phyloP scores from a whole-genome alignment of 1,140 invertebrate genomes.

The Monochamus saltuarius region DNA sequence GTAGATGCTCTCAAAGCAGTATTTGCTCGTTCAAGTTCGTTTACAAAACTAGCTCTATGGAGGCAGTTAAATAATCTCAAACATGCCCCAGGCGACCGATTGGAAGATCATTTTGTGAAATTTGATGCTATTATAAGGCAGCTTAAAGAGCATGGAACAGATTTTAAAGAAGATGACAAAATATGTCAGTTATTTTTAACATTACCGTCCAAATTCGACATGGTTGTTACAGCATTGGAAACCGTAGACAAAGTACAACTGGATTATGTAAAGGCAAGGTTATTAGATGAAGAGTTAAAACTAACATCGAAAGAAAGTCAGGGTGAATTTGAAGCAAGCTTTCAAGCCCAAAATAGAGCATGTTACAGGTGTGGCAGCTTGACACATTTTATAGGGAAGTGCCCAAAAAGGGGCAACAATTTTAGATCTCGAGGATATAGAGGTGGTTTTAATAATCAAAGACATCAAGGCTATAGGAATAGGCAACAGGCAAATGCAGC shows the following conservation, averaged over 20 bases:
- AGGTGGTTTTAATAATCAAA: not conserved
- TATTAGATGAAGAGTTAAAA: slow-evolving; percentile 20
- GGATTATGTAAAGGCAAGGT: slow-evolving; percentile 20
- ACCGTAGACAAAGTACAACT: slow-evolving; percentile 47
- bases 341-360: slow-evolving; percentile 1
- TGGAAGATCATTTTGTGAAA: slow-evolving; percentile 18
- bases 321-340: slow-evolving; percentile 9
- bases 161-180: slow-evolving; percentile 31
- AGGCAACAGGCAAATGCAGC: not conserved
- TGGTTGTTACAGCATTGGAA: slow-evolving; percentile 51
- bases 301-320: not conserved
- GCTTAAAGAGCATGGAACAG: slow-evolving; percentile 25
- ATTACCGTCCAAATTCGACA: slow-evolving; percentile 47
- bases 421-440: not conserved
- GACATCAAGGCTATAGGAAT: not conserved
- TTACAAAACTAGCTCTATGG: no score
- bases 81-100: no score
- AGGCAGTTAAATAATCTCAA: no score
- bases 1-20: no score
- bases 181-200: slow-evolving; percentile 49
- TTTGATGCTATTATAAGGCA: slow-evolving; percentile 26
- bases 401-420: not conserved
- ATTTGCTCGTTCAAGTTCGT: no score
- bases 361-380: slow-evolving; percentile 1
- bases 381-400: not conserved